Evolutionary conservation across 2,888 invertebrate genomes (phyloP).

Genomic region (Syrista parreyssii): DNA sequence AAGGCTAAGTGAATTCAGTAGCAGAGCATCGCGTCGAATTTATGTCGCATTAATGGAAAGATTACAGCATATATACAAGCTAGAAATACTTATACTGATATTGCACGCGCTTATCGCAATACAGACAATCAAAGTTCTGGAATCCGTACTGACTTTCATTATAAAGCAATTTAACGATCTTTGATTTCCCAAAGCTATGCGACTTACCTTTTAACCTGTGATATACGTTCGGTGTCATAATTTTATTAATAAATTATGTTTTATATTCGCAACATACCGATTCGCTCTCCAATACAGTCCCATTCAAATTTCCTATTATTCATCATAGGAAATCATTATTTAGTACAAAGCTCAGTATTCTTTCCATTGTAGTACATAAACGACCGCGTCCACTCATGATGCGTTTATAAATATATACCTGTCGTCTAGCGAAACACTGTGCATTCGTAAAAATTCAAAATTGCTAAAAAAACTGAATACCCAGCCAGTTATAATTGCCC

Average conservation of each 20-base stretch:
- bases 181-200: background rate
- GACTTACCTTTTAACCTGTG: conserved; percentile 11
- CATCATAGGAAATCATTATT: background rate
- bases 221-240: conserved; percentile 17
- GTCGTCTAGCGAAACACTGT: background rate
- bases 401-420: background rate
- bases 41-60: conserved; percentile 50
- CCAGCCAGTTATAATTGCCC: background rate
- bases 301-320: background rate
- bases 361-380: background rate
- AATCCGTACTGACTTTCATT: conserved; percentile 39
- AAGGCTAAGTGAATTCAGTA: conserved; percentile 53
- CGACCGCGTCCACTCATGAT: background rate
- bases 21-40: conserved; percentile 48
- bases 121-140: conserved; percentile 45
- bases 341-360: background rate
- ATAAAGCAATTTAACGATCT: conserved; percentile 39
- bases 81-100: conserved; percentile 53
- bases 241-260: conserved; percentile 16
- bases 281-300: background rate
- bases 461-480: background rate
- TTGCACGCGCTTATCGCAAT: conserved; percentile 49
- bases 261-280: conserved; percentile 1
- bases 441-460: background rate
- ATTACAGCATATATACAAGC: conserved; percentile 55